Evolutionary conservation across 1,140 invertebrate genomes (phyloP), one percentile per base, ranked within the genome.

Genomic region (Lepidurus couesii): DNA sequence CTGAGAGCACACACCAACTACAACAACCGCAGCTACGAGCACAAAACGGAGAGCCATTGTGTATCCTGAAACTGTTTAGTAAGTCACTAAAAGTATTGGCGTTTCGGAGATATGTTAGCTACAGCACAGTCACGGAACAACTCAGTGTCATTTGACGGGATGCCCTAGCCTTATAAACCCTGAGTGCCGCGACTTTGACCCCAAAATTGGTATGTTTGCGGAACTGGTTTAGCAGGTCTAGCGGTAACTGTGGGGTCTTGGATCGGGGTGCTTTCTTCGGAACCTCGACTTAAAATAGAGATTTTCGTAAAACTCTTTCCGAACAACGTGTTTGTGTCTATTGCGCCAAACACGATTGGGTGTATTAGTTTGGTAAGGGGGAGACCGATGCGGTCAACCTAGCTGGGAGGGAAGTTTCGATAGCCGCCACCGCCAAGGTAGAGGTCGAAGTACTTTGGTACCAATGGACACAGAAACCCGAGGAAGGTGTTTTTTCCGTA

Each of bases 141-240:
- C 53, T 65, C 53, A 65, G 53, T 65, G 53, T 16, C 53, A 65
- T 65, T 21, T 65, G 53, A 65, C 53, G 53, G 53, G n/a, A 65
- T 65, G 21, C 16, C n/a, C 16, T 13, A 65, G 53, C 53, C 3
- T 65, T 65, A 65, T 65, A 65, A 65, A 4, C 53, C 53, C 53
- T 21, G 13, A 65, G 53, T 65, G 53, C 53, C 21, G 21, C 53
- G 53, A 7, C 53, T 65, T 21, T 7, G 13, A 65, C 53, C 21
- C 45, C 10, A 65, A 65, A 65, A 65, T n/a, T 65, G 53, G 8
- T 65, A 65, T 7, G 53, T 7, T 65, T 65, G 53, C 53, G 13
- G 21, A 65, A 65, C 53, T 65, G 53, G 53, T 65, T 65, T n/a
- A 65, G 53, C 53, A 65, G 53, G 53, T 65, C 6, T 65, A 21